Percentiles rank a stretch among this genome's conserved stretches.
Evolutionary conservation across 2,797 vertebrate species (phyloP).

Genomic region (Orestias chungarensis): DNA sequence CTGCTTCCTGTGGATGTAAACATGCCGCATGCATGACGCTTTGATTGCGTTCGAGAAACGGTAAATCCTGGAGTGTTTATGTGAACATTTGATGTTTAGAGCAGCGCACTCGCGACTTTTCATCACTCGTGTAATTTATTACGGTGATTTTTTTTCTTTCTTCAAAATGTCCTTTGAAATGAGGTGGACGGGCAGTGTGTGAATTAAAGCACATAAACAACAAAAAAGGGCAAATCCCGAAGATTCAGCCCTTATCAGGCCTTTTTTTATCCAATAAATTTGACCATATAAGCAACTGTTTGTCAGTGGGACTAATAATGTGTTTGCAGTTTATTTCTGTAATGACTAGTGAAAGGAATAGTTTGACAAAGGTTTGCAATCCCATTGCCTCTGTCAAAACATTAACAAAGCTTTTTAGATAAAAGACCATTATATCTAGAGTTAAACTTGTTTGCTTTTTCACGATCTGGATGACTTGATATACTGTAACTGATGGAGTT

Average conservation of each 20-base stretch:
- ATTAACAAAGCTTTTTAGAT: too few species aligned
- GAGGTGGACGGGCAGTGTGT: background rate
- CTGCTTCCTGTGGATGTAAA: slow-evolving; percentile 67
- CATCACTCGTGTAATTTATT: slow-evolving; percentile 1
- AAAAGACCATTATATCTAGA: too few species aligned
- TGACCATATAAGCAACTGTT: background rate
- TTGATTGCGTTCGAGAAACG: slow-evolving; percentile 42
- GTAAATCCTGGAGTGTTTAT: slow-evolving; percentile 17
- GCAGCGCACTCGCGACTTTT: background rate
- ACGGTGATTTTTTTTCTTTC: background rate
- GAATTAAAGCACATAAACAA: background rate
- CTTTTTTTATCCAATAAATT: too few species aligned
- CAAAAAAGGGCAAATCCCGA: background rate
- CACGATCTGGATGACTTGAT: too few species aligned
- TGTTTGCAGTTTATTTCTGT: background rate
- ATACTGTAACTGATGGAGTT: too few species aligned
- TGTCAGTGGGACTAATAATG: background rate
- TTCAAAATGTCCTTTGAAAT: background rate
- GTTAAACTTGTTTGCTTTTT: too few species aligned
- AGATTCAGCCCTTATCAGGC: too few species aligned
- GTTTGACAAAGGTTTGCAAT: too few species aligned
- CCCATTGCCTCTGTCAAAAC: too few species aligned
- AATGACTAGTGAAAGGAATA: background rate
- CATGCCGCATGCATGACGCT: slow-evolving; percentile 32
- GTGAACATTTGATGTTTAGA: slow-evolving; percentile 12